Percentiles rank a stretch among this genome's conserved stretches.
These are phyloP conservation scores for Mamestra brassicae DNA, from an alignment of 2,888 invertebrate genomes.

Conservation along the genomic window DNA sequence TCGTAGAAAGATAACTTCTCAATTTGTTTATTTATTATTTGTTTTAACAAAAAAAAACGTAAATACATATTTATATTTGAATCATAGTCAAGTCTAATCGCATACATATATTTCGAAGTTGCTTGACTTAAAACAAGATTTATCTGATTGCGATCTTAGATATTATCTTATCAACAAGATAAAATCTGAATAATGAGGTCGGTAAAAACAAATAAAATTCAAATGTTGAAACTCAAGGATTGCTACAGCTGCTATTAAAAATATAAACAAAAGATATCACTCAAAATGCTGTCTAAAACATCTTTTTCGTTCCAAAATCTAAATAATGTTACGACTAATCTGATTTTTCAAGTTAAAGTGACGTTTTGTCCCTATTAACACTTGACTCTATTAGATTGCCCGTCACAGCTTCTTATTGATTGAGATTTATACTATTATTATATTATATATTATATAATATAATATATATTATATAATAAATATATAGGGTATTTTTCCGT, in stretches of 20 bases:
- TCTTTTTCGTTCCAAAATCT: not conserved
- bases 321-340: not conserved
- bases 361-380: not conserved
- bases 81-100: not conserved
- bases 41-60: not conserved
- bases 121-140: not conserved
- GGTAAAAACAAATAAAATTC: not conserved
- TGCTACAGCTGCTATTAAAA: not conserved
- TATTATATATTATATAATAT: no score
- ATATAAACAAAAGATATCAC: slow-evolving; percentile 8
- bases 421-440: no score
- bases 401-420: no score
- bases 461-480: no score
- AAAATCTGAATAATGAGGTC: not conserved
- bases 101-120: not conserved
- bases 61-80: not conserved
- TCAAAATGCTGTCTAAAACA: not conserved
- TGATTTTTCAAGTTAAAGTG: not conserved
- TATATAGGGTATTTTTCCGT: no score
- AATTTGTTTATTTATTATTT: not conserved
- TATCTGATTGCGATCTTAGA: slow-evolving; percentile 1
- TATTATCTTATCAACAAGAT: not conserved
- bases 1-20: not conserved
- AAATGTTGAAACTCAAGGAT: not conserved
- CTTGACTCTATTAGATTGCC: not conserved